Evolutionary conservation across 2,797 vertebrate species (phyloP), one percentile per base, ranked within the genome.

Genomic region (Manis pentadactyla): DNA sequence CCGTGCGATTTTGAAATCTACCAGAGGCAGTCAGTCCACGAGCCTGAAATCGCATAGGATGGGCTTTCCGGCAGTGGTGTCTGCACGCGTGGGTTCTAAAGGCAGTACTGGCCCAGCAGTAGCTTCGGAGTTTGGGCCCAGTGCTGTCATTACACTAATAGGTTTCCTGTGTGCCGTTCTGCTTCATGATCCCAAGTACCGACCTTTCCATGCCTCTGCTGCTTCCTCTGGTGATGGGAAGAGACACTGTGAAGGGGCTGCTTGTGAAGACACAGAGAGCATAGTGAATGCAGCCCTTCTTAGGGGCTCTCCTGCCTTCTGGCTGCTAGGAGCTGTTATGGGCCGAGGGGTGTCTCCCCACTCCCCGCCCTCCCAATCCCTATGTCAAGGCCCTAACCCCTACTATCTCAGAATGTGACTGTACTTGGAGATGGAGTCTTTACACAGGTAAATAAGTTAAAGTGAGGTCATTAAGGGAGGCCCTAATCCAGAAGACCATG

Each of bases 1-100:
- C 95, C 84, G 79, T 92, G 92, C 95, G 96, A 89, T 94, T 96
- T 97, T 93, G 96, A 92, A 95, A 92, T 75, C 68, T 61, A 63
- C 90, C 83, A 53, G 87, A 87, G 71, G 66, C 97, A 96, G 96
- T 93, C 94, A 71, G n/a, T 59, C 92, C 75, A 53, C 66, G 90
- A 92, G 90, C 71, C 87, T 97, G 7, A 90, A 68, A 95, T 85
- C 85, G 95, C 46, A 51, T 64, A 86, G n/a, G 49, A 34, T 51
- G 0, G 7, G 79, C 63, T 79, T 90, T 53, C 29, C 94, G 92
- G 90, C 81, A 66, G 75, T 25, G 0, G 2, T 5, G 68, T 90
- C 84, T 74, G 53, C 57, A 51, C 34, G 46, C 90, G 85, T 89
- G 84, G 94, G 69, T 21, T 92, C 79, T 64, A 79, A 85, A 92